phyloP scores from a whole-genome alignment of 2,113 vertebrate genomes.

The Zeus faber region DNA sequence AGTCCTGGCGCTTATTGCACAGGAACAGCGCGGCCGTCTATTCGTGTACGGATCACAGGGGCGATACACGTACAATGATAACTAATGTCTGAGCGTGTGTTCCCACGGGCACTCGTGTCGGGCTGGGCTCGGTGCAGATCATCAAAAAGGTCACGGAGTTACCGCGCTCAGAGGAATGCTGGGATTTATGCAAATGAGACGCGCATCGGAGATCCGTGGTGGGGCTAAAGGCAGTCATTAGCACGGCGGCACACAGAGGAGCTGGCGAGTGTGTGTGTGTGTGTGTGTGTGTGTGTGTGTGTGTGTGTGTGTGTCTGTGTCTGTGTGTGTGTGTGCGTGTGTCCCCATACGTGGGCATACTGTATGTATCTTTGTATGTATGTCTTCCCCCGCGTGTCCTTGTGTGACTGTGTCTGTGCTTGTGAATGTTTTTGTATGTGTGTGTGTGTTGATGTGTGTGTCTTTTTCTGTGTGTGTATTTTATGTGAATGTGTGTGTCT shows the following conservation, averaged over 20 bases:
- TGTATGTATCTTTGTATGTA: slow-evolving; percentile 2
- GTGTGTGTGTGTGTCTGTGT: slow-evolving; percentile 27
- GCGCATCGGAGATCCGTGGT: slow-evolving; percentile 61
- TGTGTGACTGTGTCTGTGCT: too few species aligned
- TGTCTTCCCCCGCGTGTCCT: too few species aligned
- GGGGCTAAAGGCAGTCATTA: slow-evolving; percentile 69
- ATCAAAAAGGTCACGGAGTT: slow-evolving; percentile 68
- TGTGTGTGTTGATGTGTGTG: too few species aligned
- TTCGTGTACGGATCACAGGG: slow-evolving; percentile 17
- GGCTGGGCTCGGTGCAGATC: slow-evolving; percentile 44
- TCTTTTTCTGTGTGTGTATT: too few species aligned
- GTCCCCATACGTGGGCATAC: slow-evolving; percentile 19
- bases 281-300: too few species aligned
- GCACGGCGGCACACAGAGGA: slow-evolving; percentile 46
- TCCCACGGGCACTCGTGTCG: slow-evolving; percentile 35
- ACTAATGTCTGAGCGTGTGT: slow-evolving; percentile 33
- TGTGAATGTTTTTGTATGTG: too few species aligned
- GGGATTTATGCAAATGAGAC: slow-evolving; percentile 67
- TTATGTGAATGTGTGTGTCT: too few species aligned
- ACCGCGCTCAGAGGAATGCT: slow-evolving; percentile 51
- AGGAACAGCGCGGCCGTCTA: too few species aligned
- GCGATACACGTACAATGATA: slow-evolving; percentile 36
- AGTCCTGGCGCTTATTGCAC: too few species aligned
- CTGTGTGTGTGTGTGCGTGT: slow-evolving; percentile 6
- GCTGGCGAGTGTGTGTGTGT: too few species aligned